Evolutionary conservation across 2,113 vertebrate genomes (phyloP), one percentile per base, ranked within the genome.

Genomic region (Scolopax mira): DNA sequence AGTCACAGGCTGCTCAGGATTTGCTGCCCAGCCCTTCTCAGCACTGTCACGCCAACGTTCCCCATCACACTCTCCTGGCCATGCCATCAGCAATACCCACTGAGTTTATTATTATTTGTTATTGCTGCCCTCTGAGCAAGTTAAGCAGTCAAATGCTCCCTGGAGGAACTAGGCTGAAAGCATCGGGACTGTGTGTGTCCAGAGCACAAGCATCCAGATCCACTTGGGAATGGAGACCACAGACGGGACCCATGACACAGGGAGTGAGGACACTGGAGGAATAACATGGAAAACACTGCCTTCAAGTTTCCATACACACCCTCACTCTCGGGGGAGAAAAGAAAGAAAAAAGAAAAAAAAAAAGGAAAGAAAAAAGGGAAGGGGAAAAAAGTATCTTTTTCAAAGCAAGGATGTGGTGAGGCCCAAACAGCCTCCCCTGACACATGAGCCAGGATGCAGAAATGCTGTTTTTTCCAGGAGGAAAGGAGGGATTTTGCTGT

Each of bases 321-420:
- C 84, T 86, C 9, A 2, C 39, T 90, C 78, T 46, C 6, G 7
- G 22, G 27, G 15, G 12, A 9, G 7, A 12, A 2, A 33, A 41
- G 41, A 42, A 42, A 42, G 41, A 15, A 15, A 13, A 18, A 37
- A 60, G n/a, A 41, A 23, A 14, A 14, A 37, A 19, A 10, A 2
- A 3, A n/a, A 24, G 13, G 18, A 23, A 31, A 18, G 19, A 13
- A 67, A n/a, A 22, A 49, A 51, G 19, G 61, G 44, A 37, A 65
- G 3, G 5, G 9, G 28, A 3, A 19, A 54, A 71, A 79, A 22
- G n/a, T 66, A 82, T 93, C 65, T n/a, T 81, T 92, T 96, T 89
- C 92, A 96, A 91, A 82, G 90, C 44, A 65, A 86, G 65, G 80
- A 96, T 90, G 90, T 86, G 77, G 77, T 86, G 52, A 84, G 37